phyloP scores from a whole-genome alignment of 2,113 vertebrate species.

The Halcyon malimbica region DNA sequence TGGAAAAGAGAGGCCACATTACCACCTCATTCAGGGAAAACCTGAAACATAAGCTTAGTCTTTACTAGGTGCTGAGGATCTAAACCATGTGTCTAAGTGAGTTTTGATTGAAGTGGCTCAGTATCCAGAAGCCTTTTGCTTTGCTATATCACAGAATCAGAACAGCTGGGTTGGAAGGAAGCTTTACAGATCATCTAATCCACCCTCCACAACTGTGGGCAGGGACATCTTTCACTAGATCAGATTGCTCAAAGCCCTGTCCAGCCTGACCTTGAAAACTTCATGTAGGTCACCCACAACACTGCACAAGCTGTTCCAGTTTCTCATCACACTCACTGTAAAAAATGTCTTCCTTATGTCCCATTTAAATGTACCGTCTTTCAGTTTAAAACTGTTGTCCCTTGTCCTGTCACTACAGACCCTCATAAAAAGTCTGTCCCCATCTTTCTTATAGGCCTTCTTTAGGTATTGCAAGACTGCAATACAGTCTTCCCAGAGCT shows the following conservation, averaged over 20 bases:
- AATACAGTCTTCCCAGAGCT: not conserved
- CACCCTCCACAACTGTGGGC: rapidly evolving
- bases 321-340: not conserved
- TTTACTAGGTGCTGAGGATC: not conserved
- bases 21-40: not conserved
- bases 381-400: not conserved
- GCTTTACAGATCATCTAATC: not conserved
- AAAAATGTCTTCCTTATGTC: not conserved
- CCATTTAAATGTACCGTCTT: not conserved
- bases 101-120: not conserved
- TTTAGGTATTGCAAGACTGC: not conserved
- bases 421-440: not conserved
- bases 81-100: not conserved
- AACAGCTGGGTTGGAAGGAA: not conserved
- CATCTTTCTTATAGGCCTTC: not conserved
- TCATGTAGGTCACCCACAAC: not conserved
- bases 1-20: not conserved
- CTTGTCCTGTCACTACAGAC: not conserved
- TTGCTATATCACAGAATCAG: not conserved
- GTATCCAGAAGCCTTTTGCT: not conserved
- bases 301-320: not conserved
- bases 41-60: not conserved
- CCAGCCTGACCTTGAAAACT: not conserved
- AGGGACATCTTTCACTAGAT: not conserved
- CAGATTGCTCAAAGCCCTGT: not conserved